Conservation (phyloP, 2,797 vertebrate genomes). For the Lates japonicus region DNA sequence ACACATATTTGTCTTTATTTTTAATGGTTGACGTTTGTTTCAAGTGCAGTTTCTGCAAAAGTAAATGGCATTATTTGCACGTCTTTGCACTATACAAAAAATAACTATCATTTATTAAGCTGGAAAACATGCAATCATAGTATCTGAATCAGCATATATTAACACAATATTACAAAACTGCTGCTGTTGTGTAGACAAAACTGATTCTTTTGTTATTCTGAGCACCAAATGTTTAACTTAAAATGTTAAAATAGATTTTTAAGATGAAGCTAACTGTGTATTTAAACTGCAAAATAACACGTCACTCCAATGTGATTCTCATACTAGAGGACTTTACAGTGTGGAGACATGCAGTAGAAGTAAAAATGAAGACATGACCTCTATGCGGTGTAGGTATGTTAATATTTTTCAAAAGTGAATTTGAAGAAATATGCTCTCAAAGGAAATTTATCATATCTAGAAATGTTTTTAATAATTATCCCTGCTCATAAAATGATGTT, state of each 20-base stretch:
- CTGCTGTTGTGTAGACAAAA: constrained; percentile 24
- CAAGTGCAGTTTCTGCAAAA: not conserved
- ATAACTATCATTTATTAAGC: not conserved
- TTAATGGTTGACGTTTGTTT: not conserved
- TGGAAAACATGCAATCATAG: not conserved
- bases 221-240: not conserved
- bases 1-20: not conserved
- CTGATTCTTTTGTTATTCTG: not conserved
- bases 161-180: not conserved
- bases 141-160: not conserved
- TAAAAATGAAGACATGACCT: not conserved
- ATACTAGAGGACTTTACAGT: not conserved
- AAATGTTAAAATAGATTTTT: not conserved
- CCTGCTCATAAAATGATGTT: not conserved
- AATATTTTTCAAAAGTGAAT: constrained; percentile 4
- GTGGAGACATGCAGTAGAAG: not conserved
- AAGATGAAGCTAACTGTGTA: not conserved
- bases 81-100: constrained; percentile 33
- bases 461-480: too few species aligned
- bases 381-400: not conserved
- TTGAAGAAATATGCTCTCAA: too few species aligned
- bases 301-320: not conserved
- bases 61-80: constrained; percentile 2
- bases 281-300: not conserved
- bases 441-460: too few species aligned